Evolutionary conservation across 2,113 vertebrate genomes (phyloP), one percentile per base, ranked within the genome.

Genomic region (Xiphophorus maculatus): DNA sequence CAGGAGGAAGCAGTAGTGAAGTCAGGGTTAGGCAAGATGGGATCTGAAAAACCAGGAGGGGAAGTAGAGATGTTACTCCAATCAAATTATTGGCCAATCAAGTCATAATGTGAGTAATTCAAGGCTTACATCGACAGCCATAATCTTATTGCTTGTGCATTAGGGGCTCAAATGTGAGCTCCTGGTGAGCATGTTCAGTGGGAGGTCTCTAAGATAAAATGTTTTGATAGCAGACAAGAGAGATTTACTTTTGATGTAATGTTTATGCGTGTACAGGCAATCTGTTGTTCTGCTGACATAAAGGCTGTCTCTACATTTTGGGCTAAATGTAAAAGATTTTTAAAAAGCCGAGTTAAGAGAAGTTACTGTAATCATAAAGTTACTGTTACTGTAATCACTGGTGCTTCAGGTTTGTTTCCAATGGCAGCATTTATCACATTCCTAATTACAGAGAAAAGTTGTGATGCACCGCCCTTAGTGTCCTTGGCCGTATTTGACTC

Each of bases 31-130:
- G 73, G 71, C 66, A 65, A 73, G 80, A 83, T 83, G 80, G 81
- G 84, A 81, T 87, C 83, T 84, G 83, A 89, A 73, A 80, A 90
- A 89, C 67, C 78, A 84, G n/a, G 27, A n/a, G 79, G 80, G 90
- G 88, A 89, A 94, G 92, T 94, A 87, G 93, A 95, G 95, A 95
- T 96, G 94, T 95, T 94, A 94, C 93, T 94, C 91, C 94, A 96
- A 98, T 97, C 94, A 95, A 96, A 97, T 98, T 97, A 97, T 84
- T 92, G 91, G 82, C 95, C 95, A 96, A 97, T 97, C 95, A 96
- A 94, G 94, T 96, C 95, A 94, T 94, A 96, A 95, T 89, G 92
- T 91, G 92, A 97, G 96, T 95, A 95, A 96, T 96, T 96, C 96
- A 93, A 93, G 94, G 93, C 94, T 94, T 94, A 94, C 95, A 94